phyloP scores from a whole-genome alignment of 2,797 vertebrate genomes.

The Otus scops region DNA sequence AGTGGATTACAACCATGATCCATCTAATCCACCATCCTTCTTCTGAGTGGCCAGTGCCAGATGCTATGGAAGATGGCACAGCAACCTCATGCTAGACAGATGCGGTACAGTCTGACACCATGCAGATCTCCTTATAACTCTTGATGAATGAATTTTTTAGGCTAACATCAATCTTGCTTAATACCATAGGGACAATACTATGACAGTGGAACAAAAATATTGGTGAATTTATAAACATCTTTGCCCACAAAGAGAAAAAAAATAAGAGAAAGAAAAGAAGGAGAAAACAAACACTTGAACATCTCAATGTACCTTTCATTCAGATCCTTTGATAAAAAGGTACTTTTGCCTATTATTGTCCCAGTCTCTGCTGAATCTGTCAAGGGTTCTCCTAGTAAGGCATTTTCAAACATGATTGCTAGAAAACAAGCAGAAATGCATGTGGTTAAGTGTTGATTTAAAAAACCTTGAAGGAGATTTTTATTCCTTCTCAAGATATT shows the following conservation, averaged over 20 bases:
- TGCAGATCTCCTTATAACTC: conserved; percentile 1
- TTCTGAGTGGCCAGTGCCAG: conserved; percentile 21
- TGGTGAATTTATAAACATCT: background rate
- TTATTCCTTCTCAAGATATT: background rate
- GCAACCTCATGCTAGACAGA: background rate
- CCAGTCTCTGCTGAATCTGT: background rate
- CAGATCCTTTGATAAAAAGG: background rate
- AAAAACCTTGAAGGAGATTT: background rate
- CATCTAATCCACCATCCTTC: conserved; percentile 19
- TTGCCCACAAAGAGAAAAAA: background rate
- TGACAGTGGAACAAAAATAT: background rate
- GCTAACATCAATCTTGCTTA: background rate
- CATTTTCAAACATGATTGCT: background rate
- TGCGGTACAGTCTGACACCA: background rate
- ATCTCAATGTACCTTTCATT: background rate
- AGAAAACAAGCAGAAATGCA: background rate
- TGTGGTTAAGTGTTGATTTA: background rate
- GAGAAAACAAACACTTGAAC: background rate
- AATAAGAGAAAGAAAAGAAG: background rate
- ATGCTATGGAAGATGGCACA: background rate
- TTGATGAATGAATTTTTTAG: background rate
- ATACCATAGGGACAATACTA: background rate
- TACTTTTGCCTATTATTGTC: background rate
- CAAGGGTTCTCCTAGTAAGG: background rate
- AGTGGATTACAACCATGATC: conserved; percentile 38